These are phyloP conservation scores for Galeruca laticollis DNA, from an alignment of 2,888 invertebrate species.

Conservation along the genomic window DNA sequence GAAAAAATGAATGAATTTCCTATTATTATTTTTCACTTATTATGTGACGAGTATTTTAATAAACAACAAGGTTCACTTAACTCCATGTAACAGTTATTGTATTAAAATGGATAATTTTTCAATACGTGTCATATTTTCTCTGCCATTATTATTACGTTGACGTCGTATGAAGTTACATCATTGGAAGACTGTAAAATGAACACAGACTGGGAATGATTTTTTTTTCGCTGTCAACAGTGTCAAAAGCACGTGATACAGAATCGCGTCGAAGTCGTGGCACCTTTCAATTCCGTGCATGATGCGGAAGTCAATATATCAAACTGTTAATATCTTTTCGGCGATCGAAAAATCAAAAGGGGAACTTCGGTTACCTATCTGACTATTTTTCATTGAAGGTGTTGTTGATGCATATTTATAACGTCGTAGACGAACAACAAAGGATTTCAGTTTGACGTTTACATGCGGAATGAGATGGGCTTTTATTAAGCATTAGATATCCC, in stretches of 20 bases:
- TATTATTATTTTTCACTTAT: no score
- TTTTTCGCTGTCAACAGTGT: conserved; percentile 7
- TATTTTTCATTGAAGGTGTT: conserved; percentile 1
- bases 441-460: not conserved
- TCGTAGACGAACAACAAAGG: not conserved
- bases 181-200: not conserved
- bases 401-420: conserved; percentile 9
- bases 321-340: conserved; percentile 6
- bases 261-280: conserved; percentile 5
- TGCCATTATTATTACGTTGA: not conserved
- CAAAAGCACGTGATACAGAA: conserved; percentile 9
- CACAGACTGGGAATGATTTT: not conserved
- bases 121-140: not conserved
- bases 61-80: no score
- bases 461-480: not conserved
- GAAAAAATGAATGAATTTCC: no score
- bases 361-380: not conserved
- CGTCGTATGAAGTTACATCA: not conserved
- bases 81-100: no score
- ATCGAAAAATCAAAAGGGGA: conserved; percentile 6
- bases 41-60: no score
- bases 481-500: no score
- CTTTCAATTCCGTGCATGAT: conserved; percentile 14
- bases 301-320: conserved; percentile 20
- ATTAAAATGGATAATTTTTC: not conserved